phyloP scores from a whole-genome alignment of 2,888 invertebrate genomes.

The Drosophila koepferae region DNA sequence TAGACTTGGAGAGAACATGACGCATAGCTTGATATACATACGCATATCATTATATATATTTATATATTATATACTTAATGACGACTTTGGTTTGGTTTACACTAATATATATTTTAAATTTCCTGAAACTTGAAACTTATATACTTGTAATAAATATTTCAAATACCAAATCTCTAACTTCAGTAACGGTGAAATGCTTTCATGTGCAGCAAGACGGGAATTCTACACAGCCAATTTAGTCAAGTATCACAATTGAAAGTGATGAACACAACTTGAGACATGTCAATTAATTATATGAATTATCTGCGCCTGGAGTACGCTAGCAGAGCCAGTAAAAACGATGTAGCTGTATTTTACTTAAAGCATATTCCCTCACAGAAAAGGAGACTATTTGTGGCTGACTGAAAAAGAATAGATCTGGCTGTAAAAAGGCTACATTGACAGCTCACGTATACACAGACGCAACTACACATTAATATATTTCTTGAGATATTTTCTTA shows the following conservation, averaged over 20 bases:
- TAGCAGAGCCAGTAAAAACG: neutral
- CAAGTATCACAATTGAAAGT: neutral
- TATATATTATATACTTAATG: too few relatives aligned
- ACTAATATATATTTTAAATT: too few relatives aligned
- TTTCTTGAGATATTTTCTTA: slow-evolving; percentile 7
- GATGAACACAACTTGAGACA: neutral
- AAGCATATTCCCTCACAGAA: neutral
- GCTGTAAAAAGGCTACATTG: neutral
- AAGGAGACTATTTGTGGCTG: neutral
- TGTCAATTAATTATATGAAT: neutral
- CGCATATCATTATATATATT: too few relatives aligned
- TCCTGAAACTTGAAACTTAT: too few relatives aligned
- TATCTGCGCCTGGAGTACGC: neutral
- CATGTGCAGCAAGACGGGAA: neutral
- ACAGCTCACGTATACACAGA: neutral
- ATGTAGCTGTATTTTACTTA: neutral
- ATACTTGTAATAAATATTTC: too few relatives aligned
- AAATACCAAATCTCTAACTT: too few relatives aligned
- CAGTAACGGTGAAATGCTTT: neutral
- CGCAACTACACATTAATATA: slow-evolving; percentile 28
- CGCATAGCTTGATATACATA: too few relatives aligned
- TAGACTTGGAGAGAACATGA: too few relatives aligned
- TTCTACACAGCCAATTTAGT: neutral
- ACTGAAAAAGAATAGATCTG: neutral
- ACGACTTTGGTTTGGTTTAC: too few relatives aligned